Base-by-base conservation (phyloP, 2,113 vertebrate genomes). In the Phycodurus eques region DNA sequence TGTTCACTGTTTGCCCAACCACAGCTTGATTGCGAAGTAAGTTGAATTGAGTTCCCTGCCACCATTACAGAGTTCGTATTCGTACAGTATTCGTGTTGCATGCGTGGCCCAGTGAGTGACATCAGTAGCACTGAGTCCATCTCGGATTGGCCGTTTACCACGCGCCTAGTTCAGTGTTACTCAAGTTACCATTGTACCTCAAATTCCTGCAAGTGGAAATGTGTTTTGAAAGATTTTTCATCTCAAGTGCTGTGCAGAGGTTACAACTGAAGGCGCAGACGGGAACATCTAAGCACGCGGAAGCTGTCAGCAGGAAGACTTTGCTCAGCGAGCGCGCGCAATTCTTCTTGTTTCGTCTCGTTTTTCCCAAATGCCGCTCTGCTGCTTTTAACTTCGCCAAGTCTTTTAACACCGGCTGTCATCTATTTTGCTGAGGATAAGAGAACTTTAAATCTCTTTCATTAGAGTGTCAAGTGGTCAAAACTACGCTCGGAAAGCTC, bases 371-470 rank as follows among this genome's bases (percentile, higher is more conserved):
- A 76, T 77, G 17, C 69, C 65, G 8, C 54, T 63, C 72, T 19
- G 72, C 72, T 61, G 20, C 7, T 22, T 57, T 57, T 57, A 1
- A 27, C 49, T 80, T 77, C 56, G 57, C 73, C 77, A 19, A 61
- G 69, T 85, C 70, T 85, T 81, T 83, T 49, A 81, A 82, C 57
- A 14, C 61, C 72, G 72, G 79, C 83, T 85, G 84, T 89, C 88
- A 80, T 83, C 80, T 85, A 80, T 84, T 91, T 82, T 87, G 83
- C 88, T 84, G 82, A 88, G 83, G 72, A 85, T 76, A 80, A 84
- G 75, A 85, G 78, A 83, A 84, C 68, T 42, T 83, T 80, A 70
- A 85, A 79, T 80, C 77, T 76, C 75, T 83, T 80, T 73, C 44
- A 65, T 74, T 83, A 67, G 73, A 80, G 69, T 80, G 80, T 68